Evolutionary conservation across 2,113 vertebrate genomes (phyloP), one percentile per base, ranked within the genome.

Genomic region (Melanostigma gelatinosum): DNA sequence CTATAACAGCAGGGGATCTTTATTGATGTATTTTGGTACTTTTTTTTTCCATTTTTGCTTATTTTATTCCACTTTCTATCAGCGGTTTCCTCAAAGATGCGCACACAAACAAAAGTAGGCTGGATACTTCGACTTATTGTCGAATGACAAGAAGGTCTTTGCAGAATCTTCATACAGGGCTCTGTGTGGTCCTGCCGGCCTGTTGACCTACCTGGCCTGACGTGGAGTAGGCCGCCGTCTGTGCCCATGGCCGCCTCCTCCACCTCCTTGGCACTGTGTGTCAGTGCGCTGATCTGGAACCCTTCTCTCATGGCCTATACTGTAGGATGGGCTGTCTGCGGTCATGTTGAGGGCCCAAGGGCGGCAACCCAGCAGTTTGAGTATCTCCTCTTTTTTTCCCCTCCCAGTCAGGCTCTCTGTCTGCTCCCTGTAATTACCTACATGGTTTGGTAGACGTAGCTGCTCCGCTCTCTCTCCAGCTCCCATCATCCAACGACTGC

Each of bases 401-500:
- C 77, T 34, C 69, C 69, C 77, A 75, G 87, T 88, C 80, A 66
- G 54, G 88, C 72, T 81, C 78, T 80, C 79, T 63, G 61, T 71
- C 72, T 72, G 81, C 24, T 79, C 91, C 91, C 92, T 95, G 92
- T 96, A 95, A 95, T 96, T 95, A 94, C 79, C 55, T 72, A 72
- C 92, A 89, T 70, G 87, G 87, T 89, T 89, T 83, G 40, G 52
- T 77, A 72, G 82, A 77, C 42, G 36, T 67, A 83, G 82, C 75
- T 74, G 69, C 82, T 67, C 40, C 32, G 0, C 48, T 71, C 10
- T 65, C 46, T 50, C 11, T 22, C 79, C 80, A 70, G 81, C 87
- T 84, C 71, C 83, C 85, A 79, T 93, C 93, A 90, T 75, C 89
- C 86, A 85, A 65, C 66, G 68, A 67, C 87, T 55, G 84, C 74